Conservation (phyloP, 2,113 vertebrate species). For the Podiceps cristatus region DNA sequence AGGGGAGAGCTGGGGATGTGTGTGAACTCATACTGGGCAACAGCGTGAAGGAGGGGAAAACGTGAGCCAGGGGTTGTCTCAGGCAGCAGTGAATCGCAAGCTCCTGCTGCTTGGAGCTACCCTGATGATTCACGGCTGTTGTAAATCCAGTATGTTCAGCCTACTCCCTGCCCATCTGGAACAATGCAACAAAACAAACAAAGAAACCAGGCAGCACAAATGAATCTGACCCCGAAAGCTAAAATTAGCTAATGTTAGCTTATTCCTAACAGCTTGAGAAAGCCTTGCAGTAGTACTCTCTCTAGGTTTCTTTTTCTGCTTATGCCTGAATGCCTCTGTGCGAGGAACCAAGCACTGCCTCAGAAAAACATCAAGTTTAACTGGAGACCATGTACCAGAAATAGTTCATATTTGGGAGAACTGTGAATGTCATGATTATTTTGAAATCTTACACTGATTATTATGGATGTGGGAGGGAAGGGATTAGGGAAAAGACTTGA, state of each 20-base stretch:
- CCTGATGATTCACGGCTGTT: background rate
- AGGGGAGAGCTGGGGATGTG: background rate
- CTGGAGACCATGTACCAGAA: background rate
- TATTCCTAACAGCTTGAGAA: background rate
- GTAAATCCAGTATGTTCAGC: background rate
- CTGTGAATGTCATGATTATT: background rate
- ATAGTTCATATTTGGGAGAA: background rate
- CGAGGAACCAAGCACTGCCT: background rate
- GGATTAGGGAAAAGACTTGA: background rate
- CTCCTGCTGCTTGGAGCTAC: background rate
- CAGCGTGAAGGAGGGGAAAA: background rate
- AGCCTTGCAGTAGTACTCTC: background rate
- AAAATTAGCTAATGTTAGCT: background rate
- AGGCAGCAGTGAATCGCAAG: background rate
- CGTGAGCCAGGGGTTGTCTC: background rate
- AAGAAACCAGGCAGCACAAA: background rate
- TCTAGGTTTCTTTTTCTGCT: background rate
- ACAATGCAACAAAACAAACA: background rate
- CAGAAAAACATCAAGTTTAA: background rate
- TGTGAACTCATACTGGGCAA: background rate
- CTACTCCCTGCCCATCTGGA: background rate
- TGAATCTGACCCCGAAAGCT: background rate
- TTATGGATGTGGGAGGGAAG: background rate
- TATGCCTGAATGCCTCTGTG: background rate
- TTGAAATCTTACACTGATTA: background rate